These are phyloP conservation scores for Dromococcyx pavoninus DNA, from an alignment of 2,797 vertebrate genomes.

Conservation along the genomic window DNA sequence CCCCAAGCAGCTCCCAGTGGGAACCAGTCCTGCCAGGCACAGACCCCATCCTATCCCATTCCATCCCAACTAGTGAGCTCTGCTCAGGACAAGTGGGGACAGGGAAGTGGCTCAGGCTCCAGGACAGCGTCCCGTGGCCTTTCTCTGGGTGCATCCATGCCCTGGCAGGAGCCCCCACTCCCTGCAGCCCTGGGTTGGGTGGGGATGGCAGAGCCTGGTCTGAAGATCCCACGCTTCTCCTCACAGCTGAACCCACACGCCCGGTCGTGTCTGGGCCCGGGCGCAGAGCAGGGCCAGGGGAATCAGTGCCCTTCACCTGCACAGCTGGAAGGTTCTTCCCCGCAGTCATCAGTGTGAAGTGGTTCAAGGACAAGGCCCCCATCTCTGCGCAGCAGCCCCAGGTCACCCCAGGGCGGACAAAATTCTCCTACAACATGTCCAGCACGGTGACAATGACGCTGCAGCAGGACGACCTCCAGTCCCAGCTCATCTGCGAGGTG, in stretches of 20 bases:
- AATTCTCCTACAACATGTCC: neutral
- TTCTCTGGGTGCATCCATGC: no score
- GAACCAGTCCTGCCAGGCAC: neutral
- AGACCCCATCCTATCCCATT: neutral
- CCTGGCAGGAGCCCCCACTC: no score
- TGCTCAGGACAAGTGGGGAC: rapidly evolving
- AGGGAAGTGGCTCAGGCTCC: neutral
- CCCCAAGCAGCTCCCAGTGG: neutral
- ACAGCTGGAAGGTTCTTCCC: slow-evolving; percentile 54
- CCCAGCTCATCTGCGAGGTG: slow-evolving; percentile 60
- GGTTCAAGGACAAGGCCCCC: neutral
- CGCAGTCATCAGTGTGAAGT: neutral
- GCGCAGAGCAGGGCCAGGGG: neutral
- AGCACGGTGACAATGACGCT: slow-evolving; percentile 14
- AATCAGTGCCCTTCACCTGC: slow-evolving; percentile 54
- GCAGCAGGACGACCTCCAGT: neutral
- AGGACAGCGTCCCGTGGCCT: neutral
- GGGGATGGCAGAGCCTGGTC: neutral
- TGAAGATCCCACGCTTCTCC: neutral
- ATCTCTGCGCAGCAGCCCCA: rapidly evolving
- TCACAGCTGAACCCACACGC: slow-evolving; percentile 35
- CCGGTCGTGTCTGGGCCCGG: neutral
- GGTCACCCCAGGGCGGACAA: neutral
- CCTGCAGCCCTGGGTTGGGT: neutral
- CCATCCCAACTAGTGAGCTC: neutral